phyloP scores from a whole-genome alignment of 2,888 invertebrate genomes.

The Drosophila pseudotakahashii region DNA sequence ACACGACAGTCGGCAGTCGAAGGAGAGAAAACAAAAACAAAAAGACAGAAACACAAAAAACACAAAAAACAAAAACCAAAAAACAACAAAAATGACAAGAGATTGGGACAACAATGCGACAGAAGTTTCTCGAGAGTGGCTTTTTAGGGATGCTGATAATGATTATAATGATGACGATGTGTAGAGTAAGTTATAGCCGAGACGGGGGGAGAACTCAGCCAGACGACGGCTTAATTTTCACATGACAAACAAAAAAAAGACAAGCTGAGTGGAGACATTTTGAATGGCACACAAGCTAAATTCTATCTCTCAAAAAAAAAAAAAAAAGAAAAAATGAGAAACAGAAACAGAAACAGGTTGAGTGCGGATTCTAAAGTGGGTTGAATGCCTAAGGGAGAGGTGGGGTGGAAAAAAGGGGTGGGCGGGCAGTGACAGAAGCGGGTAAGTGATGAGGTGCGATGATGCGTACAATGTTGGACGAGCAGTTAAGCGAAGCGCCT shows the following conservation, averaged over 20 bases:
- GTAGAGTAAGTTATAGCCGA: slow-evolving; percentile 2
- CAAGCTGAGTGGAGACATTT: slow-evolving; percentile 59
- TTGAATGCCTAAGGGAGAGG: not conserved
- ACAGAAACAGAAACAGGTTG: slow-evolving; percentile 27
- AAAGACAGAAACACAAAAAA: not conserved
- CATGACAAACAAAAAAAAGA: slow-evolving; percentile 69
- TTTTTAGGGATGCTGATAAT: slow-evolving; percentile 52
- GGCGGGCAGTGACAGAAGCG: not conserved
- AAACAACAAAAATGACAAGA: not conserved
- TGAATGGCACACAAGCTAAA: slow-evolving; percentile 41
- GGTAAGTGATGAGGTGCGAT: slow-evolving; percentile 43
- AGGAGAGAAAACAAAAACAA: slow-evolving; percentile 11
- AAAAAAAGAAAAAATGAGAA: not conserved
- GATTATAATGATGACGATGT: slow-evolving; percentile 33
- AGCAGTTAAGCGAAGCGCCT: slow-evolving; percentile 39
- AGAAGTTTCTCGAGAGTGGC: slow-evolving; percentile 42
- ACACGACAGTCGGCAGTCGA: slow-evolving; percentile 44
- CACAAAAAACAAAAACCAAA: not conserved
- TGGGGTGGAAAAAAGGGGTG: not conserved
- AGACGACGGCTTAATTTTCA: slow-evolving; percentile 72
- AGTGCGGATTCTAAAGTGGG: slow-evolving; percentile 33
- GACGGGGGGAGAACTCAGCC: slow-evolving; percentile 5
- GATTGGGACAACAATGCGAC: slow-evolving; percentile 37
- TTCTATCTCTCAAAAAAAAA: no score
- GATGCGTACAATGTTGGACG: slow-evolving; percentile 47